Conservation (phyloP, 2,113 vertebrate species). For the Dolichotis patagonum region DNA sequence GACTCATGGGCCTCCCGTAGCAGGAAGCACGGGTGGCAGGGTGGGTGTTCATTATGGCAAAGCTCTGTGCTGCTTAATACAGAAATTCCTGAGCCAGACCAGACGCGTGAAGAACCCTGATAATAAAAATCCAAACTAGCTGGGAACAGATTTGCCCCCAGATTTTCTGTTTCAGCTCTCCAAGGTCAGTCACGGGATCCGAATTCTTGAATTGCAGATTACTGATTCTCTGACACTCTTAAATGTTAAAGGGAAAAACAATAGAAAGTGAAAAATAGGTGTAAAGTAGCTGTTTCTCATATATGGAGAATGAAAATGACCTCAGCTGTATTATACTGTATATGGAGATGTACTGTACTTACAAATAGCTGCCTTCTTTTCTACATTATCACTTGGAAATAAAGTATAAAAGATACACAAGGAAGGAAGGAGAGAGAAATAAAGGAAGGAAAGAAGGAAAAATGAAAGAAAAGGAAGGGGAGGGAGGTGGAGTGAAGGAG, state of each 20-base stretch:
- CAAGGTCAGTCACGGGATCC: accelerated
- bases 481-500: accelerated
- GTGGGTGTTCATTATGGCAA: accelerated
- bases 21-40: neutral
- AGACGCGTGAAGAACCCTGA: neutral
- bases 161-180: too few relatives aligned
- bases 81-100: accelerated
- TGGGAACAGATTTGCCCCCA: neutral
- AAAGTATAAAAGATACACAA: neutral
- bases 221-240: neutral
- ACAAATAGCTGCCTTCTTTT: neutral
- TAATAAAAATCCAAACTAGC: neutral
- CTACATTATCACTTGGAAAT: neutral
- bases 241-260: neutral
- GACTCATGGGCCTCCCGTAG: neutral
- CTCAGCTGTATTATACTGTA: neutral
- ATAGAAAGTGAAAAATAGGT: neutral
- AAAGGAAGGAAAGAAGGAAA: neutral
- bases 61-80: accelerated
- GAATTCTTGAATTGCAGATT: accelerated
- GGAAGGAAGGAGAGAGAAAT: neutral
- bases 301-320: neutral
- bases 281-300: neutral
- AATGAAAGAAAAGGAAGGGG: too few relatives aligned
- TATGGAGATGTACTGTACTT: neutral